Conservation (phyloP, 2,797 vertebrate genomes). For the Pangasius djambal region DNA sequence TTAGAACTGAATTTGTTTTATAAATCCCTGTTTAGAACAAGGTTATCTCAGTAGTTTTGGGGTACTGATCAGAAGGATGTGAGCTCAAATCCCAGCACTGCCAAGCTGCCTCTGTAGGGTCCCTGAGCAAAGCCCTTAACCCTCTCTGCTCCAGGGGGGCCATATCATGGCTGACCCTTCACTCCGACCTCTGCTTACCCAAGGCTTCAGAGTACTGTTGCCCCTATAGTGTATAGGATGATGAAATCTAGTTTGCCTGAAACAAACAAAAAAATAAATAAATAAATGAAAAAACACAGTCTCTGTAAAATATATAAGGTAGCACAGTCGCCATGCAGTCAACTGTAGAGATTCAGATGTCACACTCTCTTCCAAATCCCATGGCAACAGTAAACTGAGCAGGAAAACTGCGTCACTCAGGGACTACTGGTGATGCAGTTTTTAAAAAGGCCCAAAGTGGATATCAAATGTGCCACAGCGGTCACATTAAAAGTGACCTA, state of each 20-base stretch:
- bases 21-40: not conserved
- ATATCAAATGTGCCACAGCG: not conserved
- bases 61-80: not conserved
- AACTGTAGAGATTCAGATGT: not conserved
- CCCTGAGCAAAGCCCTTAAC: not conserved
- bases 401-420: not conserved
- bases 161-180: not conserved
- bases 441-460: not conserved
- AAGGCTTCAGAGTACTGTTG: not conserved
- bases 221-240: not conserved
- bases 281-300: not conserved
- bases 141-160: not conserved
- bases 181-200: not conserved
- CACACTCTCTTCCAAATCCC: not conserved
- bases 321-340: not conserved
- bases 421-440: not conserved
- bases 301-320: not conserved
- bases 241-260: not conserved
- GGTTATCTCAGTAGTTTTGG: not conserved
- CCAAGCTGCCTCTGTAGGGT: not conserved
- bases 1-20: not conserved
- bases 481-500: not conserved
- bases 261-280: too few relatives aligned
- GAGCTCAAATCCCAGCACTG: not conserved
- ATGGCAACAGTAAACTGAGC: not conserved